A percentile compares a stretch with the other conserved stretches of the same genome.
Evolutionary conservation across 2,113 vertebrate genomes (phyloP).

Genomic region (Todiramphus saurophagus): DNA sequence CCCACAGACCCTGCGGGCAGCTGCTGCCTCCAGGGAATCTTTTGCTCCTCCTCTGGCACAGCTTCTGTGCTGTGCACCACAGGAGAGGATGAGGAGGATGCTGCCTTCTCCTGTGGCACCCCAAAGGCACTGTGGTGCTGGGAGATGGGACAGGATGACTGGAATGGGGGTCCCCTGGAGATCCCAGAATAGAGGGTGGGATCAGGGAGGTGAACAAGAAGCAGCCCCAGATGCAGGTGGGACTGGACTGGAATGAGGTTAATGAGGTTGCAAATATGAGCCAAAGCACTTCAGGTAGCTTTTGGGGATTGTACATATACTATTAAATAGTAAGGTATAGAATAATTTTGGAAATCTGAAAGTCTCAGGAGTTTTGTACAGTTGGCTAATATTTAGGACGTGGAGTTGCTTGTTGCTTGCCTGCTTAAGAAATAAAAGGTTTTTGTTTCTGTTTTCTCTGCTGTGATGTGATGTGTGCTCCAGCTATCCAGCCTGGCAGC

Average conservation of each 20-base stretch:
- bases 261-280: not conserved
- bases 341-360: not conserved
- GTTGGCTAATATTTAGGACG: not conserved
- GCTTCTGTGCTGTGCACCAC: not conserved
- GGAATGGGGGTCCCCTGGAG: not conserved
- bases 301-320: not conserved
- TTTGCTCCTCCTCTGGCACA: fast-evolving
- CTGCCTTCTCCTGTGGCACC: not conserved
- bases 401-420: not conserved
- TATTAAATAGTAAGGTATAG: not conserved
- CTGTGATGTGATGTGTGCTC: not conserved
- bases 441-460: not conserved
- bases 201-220: not conserved
- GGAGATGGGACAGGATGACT: not conserved
- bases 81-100: not conserved
- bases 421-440: not conserved
- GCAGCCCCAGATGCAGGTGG: not conserved
- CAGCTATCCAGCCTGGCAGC: not conserved
- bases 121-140: not conserved
- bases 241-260: not conserved
- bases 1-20: fast-evolving
- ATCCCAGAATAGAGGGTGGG: fast-evolving
- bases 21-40: not conserved
- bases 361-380: not conserved
- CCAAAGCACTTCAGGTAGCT: not conserved